phyloP scores from a whole-genome alignment of 2,888 invertebrate species.

The Philonicus albiceps region DNA sequence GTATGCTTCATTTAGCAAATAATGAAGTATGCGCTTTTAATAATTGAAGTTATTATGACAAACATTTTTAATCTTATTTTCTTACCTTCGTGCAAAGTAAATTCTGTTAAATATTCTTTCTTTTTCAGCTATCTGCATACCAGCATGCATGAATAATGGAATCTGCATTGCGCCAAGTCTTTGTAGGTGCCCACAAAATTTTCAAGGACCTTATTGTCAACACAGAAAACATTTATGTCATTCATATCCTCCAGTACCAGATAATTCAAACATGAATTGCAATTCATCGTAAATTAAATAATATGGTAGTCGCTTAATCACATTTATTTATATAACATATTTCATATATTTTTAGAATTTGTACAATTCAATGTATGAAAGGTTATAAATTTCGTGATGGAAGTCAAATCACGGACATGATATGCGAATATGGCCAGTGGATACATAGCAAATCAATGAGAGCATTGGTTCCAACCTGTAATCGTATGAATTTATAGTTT shows the following conservation, averaged over 20 bases:
- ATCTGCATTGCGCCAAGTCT: constrained; percentile 78
- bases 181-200: constrained; percentile 79
- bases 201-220: constrained; percentile 77
- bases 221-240: constrained; percentile 76
- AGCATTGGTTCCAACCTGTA: constrained; percentile 73
- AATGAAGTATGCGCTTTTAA: too few relatives aligned
- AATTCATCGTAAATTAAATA: constrained; percentile 68
- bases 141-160: constrained; percentile 81
- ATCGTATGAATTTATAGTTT: constrained; percentile 65
- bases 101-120: background rate
- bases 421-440: constrained; percentile 77
- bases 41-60: too few relatives aligned
- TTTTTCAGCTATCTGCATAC: constrained; percentile 76
- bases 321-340: background rate
- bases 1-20: too few relatives aligned
- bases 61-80: too few relatives aligned
- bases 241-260: constrained; percentile 71
- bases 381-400: constrained; percentile 79
- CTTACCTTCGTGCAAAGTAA: too few relatives aligned
- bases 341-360: constrained; percentile 64
- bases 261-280: constrained; percentile 72
- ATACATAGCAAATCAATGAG: constrained; percentile 71
- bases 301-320: background rate
- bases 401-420: constrained; percentile 71
- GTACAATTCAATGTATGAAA: constrained; percentile 72